Base-by-base conservation (phyloP, 2,113 vertebrate genomes). In the Podiceps cristatus region DNA sequence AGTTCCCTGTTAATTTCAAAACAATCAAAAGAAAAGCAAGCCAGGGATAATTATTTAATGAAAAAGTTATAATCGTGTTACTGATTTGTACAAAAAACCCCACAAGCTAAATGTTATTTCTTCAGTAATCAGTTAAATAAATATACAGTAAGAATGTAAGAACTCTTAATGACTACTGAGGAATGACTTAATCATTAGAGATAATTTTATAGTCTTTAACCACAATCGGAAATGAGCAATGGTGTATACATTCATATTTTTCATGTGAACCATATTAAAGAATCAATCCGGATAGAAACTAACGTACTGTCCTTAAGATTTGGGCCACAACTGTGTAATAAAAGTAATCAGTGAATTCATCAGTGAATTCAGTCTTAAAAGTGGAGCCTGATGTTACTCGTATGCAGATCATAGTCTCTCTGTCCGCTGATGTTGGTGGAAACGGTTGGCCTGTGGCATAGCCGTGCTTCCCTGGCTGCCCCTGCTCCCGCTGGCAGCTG, bases 41-140 rank as follows among this genome's bases (percentile, higher is more conserved):
- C 27, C 28, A 27, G 27, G 15, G n/a, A 31, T 77, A 89, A 95
- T 84, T 59, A 59, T 60, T 68, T 90, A 86, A 44, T 49, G 18
- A 47, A 75, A 91, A 77, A 66, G 52, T 35, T 28, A 40, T 18
- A 67, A 58, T 84, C 17, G 2, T 37, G 42, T 52, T 71, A 92
- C 35, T 92, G 79, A 96, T 88, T 69, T 85, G 35, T 53, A 47
- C 47, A 44, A 64, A 89, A 71, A 56, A 79, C 37, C 37, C 44
- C 13, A 53, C 55, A 40, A 83, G 52, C 47, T 59, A 76, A 76
- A 90, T 72, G 77, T 71, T 86, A 3, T 42, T 62, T 82, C 60
- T 82, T 91, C 29, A 55, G 55, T 29, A 77, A 60, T 73, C 78
- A 81, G 59, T 87, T 89, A 93, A 96, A 85, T 89, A 91, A 85